Evolutionary conservation across 2,797 vertebrate genomes (phyloP), one percentile per base, ranked within the genome.

Genomic region (Pseudotriccus pelzelni): DNA sequence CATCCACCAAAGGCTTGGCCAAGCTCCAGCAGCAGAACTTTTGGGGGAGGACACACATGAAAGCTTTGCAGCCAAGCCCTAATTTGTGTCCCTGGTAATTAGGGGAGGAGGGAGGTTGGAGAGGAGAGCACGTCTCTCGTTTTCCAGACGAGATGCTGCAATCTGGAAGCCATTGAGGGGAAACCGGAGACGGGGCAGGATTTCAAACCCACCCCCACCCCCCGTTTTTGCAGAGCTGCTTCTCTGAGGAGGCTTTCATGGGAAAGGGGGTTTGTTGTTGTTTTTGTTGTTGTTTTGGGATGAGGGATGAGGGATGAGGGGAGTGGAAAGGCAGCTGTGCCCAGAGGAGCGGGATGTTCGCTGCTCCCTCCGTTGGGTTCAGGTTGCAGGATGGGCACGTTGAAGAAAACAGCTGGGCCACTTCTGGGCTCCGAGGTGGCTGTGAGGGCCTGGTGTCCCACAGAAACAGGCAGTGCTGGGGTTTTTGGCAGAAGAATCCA

Each of bases 1-100:
- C 94, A 92, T 63, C 87, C 59, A 76, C 84, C 92, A 73, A 76
- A 83, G 10, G 20, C n/a, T 68, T 95, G 94, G 87, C 73, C 50
- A 64, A 7, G 36, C 46, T 79, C 92, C 90, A 92, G 24, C 6
- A 28, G 77, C 41, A 86, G 41, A 79, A 83, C 24, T 93, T 90
- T 68, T 55, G 68, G 64, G 64, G 79, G 63, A 86, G 36, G 50
- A 76, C 80, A 80, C 68, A 68, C 34, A 59, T 41, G 44, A 86
- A 79, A 83, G 46, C 14, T 76, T 91, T 86, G 55, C 49, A 83
- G 86, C 73, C 46, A 24, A 79, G 25, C 58, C 64, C 63, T 17
- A 72, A 83, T 86, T 72, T 80, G 84, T 62, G 59, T 59, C 73
- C 76, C 68, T 56, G 47, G 41, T 72, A 86, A 89, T 83, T 80